Percentiles rank a stretch among this genome's conserved stretches.
Evolutionary conservation across 2,888 invertebrate species (phyloP).

Genomic region (Eupithecia subfuscata): DNA sequence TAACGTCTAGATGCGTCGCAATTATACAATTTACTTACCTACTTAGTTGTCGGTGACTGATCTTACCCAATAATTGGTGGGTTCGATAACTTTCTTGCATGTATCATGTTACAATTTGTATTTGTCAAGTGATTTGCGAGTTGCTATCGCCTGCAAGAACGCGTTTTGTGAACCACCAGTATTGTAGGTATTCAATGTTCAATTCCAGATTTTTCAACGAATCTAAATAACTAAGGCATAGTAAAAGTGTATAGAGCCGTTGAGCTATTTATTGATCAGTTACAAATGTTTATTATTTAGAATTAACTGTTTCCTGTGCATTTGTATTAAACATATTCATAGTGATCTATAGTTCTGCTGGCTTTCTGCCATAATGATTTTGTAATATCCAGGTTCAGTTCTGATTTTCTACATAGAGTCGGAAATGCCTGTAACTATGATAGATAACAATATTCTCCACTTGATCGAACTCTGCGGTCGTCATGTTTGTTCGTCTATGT

Average conservation of each 20-base stretch:
- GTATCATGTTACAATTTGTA: constrained; percentile 7
- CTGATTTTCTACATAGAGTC: not conserved
- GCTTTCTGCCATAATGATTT: not conserved
- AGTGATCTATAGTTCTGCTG: not conserved
- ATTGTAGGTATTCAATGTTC: not conserved
- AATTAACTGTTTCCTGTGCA: not conserved
- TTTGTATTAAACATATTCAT: not conserved
- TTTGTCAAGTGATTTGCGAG: not conserved
- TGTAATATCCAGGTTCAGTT: not conserved
- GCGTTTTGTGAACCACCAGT: not conserved
- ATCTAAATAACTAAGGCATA: not conserved
- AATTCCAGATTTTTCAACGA: not conserved
- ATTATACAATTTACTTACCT: constrained; percentile 27
- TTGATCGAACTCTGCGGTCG: constrained; percentile 47
- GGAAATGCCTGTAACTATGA: constrained; percentile 21
- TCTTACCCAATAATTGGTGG: not conserved
- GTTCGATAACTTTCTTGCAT: constrained; percentile 20
- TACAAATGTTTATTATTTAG: constrained; percentile 1
- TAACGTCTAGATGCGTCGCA: constrained; percentile 43
- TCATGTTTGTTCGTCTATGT: constrained; percentile 60
- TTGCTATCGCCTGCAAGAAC: constrained; percentile 1
- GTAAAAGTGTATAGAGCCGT: not conserved
- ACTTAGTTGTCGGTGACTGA: constrained; percentile 1
- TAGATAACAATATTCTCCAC: constrained; percentile 40
- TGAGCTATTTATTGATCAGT: constrained; percentile 3